Base-by-base conservation (phyloP, 2,888 invertebrate species). In the Poecilobothrus nobilitatus region DNA sequence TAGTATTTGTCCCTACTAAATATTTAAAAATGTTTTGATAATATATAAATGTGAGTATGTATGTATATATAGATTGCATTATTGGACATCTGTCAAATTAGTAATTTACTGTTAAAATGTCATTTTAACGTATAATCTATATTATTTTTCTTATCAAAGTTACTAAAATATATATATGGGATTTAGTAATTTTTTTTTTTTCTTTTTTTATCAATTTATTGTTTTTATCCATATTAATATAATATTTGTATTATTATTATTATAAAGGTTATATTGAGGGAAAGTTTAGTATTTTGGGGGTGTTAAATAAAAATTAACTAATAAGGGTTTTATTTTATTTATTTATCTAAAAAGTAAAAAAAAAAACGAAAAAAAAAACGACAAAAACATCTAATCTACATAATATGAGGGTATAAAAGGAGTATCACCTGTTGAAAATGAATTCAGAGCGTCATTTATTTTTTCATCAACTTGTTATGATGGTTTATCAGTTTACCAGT, bases 401-500 rank as follows among this genome's bases (percentile, higher is more conserved):
- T n/a, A 37, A 53, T 53, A 63, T 63, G 27, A 63, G 63, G 63
- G 63, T 63, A 63, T 63, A 63, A 27, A 63, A 63, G 63, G 63
- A 63, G 27, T 33, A 63, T 27, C 63, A 63, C 63, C 63, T 63
- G 63, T 63, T 27, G 63, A 63, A 27, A 63, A 27, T 27, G 2
- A 12, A n/a, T 18, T 53, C 53, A 53, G 53, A 53, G 53, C 53
- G 53, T 53, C 53, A 53, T 53, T 53, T 53, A 1, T 53, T 53
- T 53, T 53, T 18, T 9, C 18, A 12, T 53, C 18, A 18, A 18
- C 6, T 53, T 53, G 53, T 53, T 53, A 53, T 53, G 53, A 15
- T 53, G 53, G 53, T 53, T 53, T 12, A 18, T 6, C n/a, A 15
- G 15, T 53, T 12, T 7, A 37, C 7, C 8, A 10, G 12, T 10